These are phyloP conservation scores for Lepidothrix coronata DNA, from an alignment of 2,113 vertebrate species.

Conservation along the genomic window DNA sequence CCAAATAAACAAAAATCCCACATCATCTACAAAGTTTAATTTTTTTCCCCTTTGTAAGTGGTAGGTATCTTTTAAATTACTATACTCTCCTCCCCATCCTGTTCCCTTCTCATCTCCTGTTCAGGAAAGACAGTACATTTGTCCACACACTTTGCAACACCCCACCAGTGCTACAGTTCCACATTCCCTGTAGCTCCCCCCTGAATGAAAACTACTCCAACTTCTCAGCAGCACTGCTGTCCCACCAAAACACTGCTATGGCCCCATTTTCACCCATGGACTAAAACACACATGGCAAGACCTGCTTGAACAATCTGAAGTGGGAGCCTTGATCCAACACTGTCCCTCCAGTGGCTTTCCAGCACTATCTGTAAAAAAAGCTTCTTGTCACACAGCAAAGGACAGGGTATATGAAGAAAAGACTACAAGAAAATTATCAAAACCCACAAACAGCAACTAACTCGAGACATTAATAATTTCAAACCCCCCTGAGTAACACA, in stretches of 20 bases:
- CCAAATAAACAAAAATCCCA: background rate
- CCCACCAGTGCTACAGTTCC: background rate
- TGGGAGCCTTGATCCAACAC: background rate
- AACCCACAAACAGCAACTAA: background rate
- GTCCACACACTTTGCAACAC: background rate
- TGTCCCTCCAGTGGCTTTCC: background rate
- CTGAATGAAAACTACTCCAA: background rate
- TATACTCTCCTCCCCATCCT: background rate
- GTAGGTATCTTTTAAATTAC: background rate
- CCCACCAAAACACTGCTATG: background rate
- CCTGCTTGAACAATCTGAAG: background rate
- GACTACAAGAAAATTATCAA: background rate
- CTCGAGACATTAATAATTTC: background rate
- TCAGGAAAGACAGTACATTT: background rate
- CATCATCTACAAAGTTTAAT: background rate
- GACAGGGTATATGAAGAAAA: background rate
- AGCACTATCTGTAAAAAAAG: background rate
- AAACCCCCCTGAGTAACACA: background rate
- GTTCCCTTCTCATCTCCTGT: background rate
- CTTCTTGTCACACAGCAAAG: background rate
- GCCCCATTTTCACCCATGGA: background rate
- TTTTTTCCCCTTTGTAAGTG: background rate
- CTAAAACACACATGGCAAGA: background rate
- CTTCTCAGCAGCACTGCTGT: background rate
- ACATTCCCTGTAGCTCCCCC: background rate